phyloP scores from a whole-genome alignment of 2,888 invertebrate species.

The Mythimna albipuncta region DNA sequence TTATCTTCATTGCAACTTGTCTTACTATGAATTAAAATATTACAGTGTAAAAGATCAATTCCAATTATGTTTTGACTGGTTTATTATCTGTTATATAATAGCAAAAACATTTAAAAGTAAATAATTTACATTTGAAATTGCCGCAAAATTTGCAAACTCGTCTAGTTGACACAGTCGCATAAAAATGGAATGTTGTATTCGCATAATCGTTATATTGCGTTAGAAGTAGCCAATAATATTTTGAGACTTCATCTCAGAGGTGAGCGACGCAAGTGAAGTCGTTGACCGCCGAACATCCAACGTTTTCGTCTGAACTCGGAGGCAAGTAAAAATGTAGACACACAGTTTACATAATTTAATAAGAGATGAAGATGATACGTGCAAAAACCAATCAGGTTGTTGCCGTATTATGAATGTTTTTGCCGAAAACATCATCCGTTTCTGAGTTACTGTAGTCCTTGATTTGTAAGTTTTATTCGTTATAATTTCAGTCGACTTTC shows the following conservation, averaged over 20 bases:
- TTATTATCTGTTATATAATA: slow-evolving; percentile 1
- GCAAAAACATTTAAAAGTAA: not conserved
- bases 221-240: slow-evolving; percentile 39
- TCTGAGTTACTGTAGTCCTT: not conserved
- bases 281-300: slow-evolving; percentile 56
- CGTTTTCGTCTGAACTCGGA: slow-evolving; percentile 13
- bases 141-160: slow-evolving; percentile 8
- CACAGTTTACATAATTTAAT: slow-evolving; percentile 17
- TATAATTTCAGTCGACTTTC: not conserved
- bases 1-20: slow-evolving; percentile 7
- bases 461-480: not conserved
- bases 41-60: not conserved
- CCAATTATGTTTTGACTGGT: not conserved
- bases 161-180: not conserved
- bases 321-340: slow-evolving; percentile 26
- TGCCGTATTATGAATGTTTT: not conserved
- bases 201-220: slow-evolving; percentile 25
- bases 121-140: not conserved
- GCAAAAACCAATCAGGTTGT: slow-evolving; percentile 16
- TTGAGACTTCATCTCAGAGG: slow-evolving; percentile 36
- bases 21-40: slow-evolving; percentile 2
- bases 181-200: slow-evolving; percentile 15
- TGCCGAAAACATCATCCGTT: not conserved
- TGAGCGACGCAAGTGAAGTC: slow-evolving; percentile 60
- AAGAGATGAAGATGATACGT: slow-evolving; percentile 21